These are phyloP conservation scores for Zonotrichia albicollis DNA, from an alignment of 2,797 vertebrate genomes.

Conservation along the genomic window DNA sequence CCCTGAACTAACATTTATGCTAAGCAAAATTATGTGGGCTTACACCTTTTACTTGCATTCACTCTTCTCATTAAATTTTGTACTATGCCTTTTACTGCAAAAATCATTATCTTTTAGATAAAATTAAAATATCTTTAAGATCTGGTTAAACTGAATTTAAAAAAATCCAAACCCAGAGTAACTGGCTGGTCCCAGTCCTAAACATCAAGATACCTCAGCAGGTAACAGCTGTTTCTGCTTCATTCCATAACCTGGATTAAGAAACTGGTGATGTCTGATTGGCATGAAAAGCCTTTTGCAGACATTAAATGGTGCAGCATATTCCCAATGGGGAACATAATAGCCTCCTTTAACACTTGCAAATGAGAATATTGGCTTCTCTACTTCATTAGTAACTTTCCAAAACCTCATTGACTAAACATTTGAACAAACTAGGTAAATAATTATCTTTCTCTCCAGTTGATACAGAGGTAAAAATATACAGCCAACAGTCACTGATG, in stretches of 20 bases:
- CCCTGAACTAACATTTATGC: background rate
- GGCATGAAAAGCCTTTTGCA: background rate
- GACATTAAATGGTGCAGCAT: background rate
- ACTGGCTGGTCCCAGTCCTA: background rate
- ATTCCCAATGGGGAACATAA: background rate
- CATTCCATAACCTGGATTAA: background rate
- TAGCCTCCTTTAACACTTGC: background rate
- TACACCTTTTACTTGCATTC: background rate
- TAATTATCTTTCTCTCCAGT: background rate
- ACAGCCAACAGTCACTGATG: background rate
- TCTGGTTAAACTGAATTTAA: background rate
- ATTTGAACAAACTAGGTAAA: slow-evolving; percentile 43
- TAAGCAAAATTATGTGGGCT: background rate
- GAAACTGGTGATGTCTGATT: background rate
- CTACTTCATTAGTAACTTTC: slow-evolving; percentile 30
- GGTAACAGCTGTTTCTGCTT: background rate
- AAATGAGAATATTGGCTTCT: background rate
- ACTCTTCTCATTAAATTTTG: background rate
- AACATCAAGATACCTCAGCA: background rate
- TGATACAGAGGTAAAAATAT: background rate
- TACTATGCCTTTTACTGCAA: background rate
- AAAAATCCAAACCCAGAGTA: fast-evolving
- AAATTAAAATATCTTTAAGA: background rate
- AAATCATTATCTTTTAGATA: background rate
- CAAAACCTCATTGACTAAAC: slow-evolving; percentile 40